Base-by-base conservation (phyloP, 2,113 vertebrate species). In the Willisornis vidua region DNA sequence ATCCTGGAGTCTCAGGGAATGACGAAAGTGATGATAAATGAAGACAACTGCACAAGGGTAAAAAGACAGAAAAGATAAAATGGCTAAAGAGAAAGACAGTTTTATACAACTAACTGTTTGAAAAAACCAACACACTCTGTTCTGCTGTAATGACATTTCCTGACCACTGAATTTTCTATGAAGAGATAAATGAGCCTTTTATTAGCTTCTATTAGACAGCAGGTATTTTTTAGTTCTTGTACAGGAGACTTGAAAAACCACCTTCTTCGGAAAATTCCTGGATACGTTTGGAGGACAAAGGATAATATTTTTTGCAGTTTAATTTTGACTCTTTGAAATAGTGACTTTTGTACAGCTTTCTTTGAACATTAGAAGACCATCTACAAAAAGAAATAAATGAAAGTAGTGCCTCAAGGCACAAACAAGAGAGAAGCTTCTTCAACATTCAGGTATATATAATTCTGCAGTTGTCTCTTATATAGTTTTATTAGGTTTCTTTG, bases 51-150 rank as follows among this genome's bases (percentile, higher is more conserved):
- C 78, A 93, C 94, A 96, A 97, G 92, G 93, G 89, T 92, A 97
- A 96, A 94, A 90, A 96, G 85, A 94, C 93, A 93, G 72, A 78
- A 78, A 96, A 96, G 92, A 94, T 90, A 73, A 94, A 96, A 96
- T 89, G 87, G 73, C 91, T 95, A 73, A 94, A 93, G 68, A 93
- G 73, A 86, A 59, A 93, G 90, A 90, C 61, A 82, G 49, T 93
- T 95, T 94, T 93, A 90, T 72, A 94, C 85, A 92, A 81, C 79
- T 86, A 86, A 70, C 73, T 93, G 62, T 63, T 92, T 66, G 68
- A 90, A 88, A 85, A 96, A 86, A 14, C 41, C 68, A 90, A 80
- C 82, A 88, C 66, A 45, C 35, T 85, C 23, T 94, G 72, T 82
- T 83, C 85, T 84, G 54, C 85, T 92, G 63, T 77, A 88, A 95